Evolutionary conservation across 35 echinoderm and acorn worm genomes (phyloP), one percentile per base, ranked within the genome.

Genomic region (Diadema setosum): DNA sequence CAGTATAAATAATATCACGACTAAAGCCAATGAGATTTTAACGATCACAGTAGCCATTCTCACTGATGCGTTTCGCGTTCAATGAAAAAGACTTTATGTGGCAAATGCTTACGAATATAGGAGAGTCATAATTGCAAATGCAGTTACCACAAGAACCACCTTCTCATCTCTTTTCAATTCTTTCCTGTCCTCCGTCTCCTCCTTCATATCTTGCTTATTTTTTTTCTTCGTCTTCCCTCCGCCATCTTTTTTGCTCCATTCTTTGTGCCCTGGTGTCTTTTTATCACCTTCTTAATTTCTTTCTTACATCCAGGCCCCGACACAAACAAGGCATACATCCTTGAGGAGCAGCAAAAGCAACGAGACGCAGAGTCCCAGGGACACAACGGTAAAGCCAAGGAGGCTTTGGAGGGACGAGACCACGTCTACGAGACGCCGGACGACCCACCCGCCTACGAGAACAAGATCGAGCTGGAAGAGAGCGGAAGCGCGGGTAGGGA

Each of bases 321-420:
- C 83, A 57, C 93, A 3, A 97, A 97, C 49, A 93, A 93, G 46
- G 91, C 94, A 2, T 85, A 70, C 42, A 30, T 97, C 40, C 76
- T 89, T 11, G 44, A 90, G 34, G 91, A 90, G 18, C 95, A 97
- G 81, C 41, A 93, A 35, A 65, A 49, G 2, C n/a, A n/a, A n/a
- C 27, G 20, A 11, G 73, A 78, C n/a, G 73, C 73, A 25, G 73
- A 78, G 73, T 25, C 39, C 7, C 12, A 5, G 1, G 37, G 3
- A 24, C 39, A 14, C 18, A 44, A 41, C n/a, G 63, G 18, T 26
- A 33, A 65, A 65, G 21, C 18, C 29, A 25, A 33, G 1, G 61
- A 27, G 61, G 21, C 21, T 5, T 32, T 33, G 12, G 63, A 34
- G 3, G 20, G 30, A 26, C 12, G 27, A 26, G 30, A 12, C 29